Evolutionary conservation across 2,797 vertebrate genomes (phyloP).

Genomic region (Enteromius argenteus): DNA sequence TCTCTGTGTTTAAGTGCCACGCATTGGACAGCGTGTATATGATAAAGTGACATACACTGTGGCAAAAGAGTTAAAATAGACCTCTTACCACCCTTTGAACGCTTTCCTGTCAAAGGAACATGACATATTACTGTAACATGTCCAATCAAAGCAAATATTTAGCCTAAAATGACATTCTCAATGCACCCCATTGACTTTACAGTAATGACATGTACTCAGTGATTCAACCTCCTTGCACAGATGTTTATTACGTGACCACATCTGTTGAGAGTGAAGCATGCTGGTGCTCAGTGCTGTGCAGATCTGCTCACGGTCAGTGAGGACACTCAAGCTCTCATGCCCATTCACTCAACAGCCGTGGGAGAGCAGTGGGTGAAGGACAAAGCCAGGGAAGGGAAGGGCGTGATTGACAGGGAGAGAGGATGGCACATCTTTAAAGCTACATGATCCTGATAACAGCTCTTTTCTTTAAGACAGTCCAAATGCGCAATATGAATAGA

Average conservation of each 20-base stretch:
- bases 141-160: slow-evolving; percentile 22
- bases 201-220: slow-evolving; percentile 23
- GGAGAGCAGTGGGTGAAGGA: slow-evolving; percentile 66
- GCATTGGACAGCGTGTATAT: neutral
- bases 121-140: slow-evolving; percentile 32
- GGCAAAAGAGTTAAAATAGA: slow-evolving; percentile 63
- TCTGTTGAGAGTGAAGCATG: slow-evolving; percentile 46
- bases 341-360: slow-evolving; percentile 55
- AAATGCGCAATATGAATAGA: slow-evolving; percentile 1
- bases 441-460: slow-evolving; percentile 55
- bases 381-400: slow-evolving; percentile 62
- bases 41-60: slow-evolving; percentile 20
- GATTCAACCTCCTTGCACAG: slow-evolving; percentile 35
- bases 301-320: slow-evolving; percentile 28
- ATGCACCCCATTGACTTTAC: slow-evolving; percentile 27
- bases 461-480: slow-evolving; percentile 47
- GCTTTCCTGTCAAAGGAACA: slow-evolving; percentile 86
- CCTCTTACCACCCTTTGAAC: slow-evolving; percentile 94
- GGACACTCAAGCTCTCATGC: slow-evolving; percentile 45
- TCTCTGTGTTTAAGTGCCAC: slow-evolving; percentile 30
- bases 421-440: slow-evolving; percentile 22
- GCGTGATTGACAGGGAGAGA: slow-evolving; percentile 48
- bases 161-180: slow-evolving; percentile 25
- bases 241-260: slow-evolving; percentile 33
- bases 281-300: slow-evolving; percentile 39